Conservation (phyloP, 2,797 vertebrate genomes). For the Rachycentron canadum region DNA sequence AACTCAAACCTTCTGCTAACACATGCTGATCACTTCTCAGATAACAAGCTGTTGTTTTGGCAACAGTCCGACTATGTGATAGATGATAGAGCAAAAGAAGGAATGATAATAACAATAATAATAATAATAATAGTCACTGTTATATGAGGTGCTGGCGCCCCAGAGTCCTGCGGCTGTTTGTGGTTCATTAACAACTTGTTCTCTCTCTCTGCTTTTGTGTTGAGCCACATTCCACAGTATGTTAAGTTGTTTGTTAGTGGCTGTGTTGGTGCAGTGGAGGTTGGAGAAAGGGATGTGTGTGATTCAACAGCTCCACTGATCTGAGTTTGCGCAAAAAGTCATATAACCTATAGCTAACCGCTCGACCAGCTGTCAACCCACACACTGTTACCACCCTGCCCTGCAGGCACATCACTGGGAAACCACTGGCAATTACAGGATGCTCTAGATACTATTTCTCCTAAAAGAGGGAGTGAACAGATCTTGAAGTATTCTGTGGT, state of each 20-base stretch:
- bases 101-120: conserved; percentile 68
- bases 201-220: conserved; percentile 27
- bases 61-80: conserved; percentile 73
- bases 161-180: conserved; percentile 71
- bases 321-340: conserved; percentile 43
- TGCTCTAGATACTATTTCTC: conserved; percentile 50
- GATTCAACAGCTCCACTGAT: conserved; percentile 62
- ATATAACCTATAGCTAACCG: conserved; percentile 50
- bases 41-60: conserved; percentile 82
- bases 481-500: conserved; percentile 46
- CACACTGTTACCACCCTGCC: conserved; percentile 58
- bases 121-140: conserved; percentile 68
- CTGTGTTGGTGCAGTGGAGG: conserved; percentile 44
- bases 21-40: conserved; percentile 71
- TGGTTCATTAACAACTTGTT: conserved; percentile 74
- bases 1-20: conserved; percentile 61
- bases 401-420: conserved; percentile 58
- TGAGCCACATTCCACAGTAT: conserved; percentile 66
- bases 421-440: conserved; percentile 66
- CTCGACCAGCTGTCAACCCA: conserved; percentile 60
- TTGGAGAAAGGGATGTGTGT: conserved; percentile 58
- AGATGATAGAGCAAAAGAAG: conserved; percentile 73
- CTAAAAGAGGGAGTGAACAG: conserved; percentile 33
- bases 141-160: conserved; percentile 73
- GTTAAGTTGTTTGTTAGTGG: conserved; percentile 68